A percentile compares a stretch with the other conserved stretches of the same genome.
Evolutionary conservation across 2,113 vertebrate species (phyloP).

Genomic region (Oncorhynchus keta): DNA sequence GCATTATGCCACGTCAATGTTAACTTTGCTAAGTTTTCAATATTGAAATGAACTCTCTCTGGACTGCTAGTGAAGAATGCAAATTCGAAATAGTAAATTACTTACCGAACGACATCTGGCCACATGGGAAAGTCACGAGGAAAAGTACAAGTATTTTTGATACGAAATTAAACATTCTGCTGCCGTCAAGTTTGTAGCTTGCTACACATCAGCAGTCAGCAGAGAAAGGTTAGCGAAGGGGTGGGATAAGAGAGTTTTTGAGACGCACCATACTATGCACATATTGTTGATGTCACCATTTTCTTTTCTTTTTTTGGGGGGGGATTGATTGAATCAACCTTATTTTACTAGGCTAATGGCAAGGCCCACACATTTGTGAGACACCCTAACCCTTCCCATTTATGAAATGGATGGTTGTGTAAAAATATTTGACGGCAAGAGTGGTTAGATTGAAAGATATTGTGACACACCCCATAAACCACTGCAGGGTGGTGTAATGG

Average conservation of each 20-base stretch:
- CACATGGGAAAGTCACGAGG: slow-evolving; percentile 68
- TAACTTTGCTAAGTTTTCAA: background rate
- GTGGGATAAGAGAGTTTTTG: slow-evolving; percentile 19
- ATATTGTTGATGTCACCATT: too few species aligned
- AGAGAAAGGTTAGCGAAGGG: slow-evolving; percentile 16
- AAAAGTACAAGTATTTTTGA: slow-evolving; percentile 64
- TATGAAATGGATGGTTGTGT: too few species aligned
- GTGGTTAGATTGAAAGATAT: too few species aligned
- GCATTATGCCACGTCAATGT: slow-evolving; percentile 40
- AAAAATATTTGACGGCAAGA: too few species aligned
- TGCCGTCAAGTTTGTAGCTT: slow-evolving; percentile 21
- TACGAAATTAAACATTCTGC: slow-evolving; percentile 61
- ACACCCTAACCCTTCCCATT: too few species aligned
- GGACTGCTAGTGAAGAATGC: background rate
- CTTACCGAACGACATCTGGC: slow-evolving; percentile 62
- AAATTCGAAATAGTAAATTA: background rate
- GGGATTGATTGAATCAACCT: too few species aligned
- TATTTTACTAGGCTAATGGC: too few species aligned
- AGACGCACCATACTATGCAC: slow-evolving; percentile 23
- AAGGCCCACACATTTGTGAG: too few species aligned
- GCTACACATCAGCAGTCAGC: slow-evolving; percentile 59
- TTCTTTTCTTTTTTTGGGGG: too few species aligned
- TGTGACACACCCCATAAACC: too few species aligned
- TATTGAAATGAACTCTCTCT: background rate
- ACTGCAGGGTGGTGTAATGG: too few species aligned